A percentile compares a stretch with the other conserved stretches of the same genome.
phyloP scores from a whole-genome alignment of 2,888 invertebrate genomes.

The Anarsia innoxiella region DNA sequence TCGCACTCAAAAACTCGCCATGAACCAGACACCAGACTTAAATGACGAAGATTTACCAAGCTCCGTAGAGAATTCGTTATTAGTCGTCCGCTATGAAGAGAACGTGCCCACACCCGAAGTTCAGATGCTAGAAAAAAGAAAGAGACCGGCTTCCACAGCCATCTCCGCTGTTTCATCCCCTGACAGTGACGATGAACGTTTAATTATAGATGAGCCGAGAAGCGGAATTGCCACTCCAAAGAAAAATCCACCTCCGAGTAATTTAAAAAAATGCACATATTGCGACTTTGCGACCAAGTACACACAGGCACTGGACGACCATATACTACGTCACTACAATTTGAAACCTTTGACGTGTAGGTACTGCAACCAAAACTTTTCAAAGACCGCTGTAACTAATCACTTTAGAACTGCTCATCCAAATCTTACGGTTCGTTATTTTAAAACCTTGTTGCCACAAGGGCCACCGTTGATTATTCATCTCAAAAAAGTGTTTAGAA shows the following conservation, averaged over 20 bases:
- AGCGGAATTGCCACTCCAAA: constrained; percentile 2
- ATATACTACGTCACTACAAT: constrained; percentile 61
- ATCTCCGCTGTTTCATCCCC: constrained; percentile 18
- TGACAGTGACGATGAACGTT: constrained; percentile 42
- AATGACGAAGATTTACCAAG: constrained; percentile 8
- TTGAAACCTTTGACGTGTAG: constrained; percentile 57
- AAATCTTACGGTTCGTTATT: constrained; percentile 18
- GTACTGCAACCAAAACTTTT: constrained; percentile 45
- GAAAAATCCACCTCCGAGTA: too few species aligned
- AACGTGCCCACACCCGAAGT: constrained; percentile 38
- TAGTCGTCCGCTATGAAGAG: constrained; percentile 53
- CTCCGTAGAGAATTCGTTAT: constrained; percentile 42
- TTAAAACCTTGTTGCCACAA: constrained; percentile 24
- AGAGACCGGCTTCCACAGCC: constrained; percentile 16
- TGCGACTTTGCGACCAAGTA: constrained; percentile 34
- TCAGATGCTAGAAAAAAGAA: constrained; percentile 17
- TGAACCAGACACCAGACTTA: constrained; percentile 21
- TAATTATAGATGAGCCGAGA: constrained; percentile 38
- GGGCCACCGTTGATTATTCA: constrained; percentile 21
- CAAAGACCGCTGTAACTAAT: constrained; percentile 30
- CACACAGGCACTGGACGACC: constrained; percentile 38
- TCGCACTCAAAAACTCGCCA: constrained; percentile 32
- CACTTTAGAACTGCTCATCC: constrained; percentile 48
- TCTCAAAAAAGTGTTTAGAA: too few species aligned
- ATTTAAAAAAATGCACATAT: constrained; percentile 32